Base-by-base conservation (phyloP, 2,113 vertebrate genomes). In the Xyliphius kryptos region DNA sequence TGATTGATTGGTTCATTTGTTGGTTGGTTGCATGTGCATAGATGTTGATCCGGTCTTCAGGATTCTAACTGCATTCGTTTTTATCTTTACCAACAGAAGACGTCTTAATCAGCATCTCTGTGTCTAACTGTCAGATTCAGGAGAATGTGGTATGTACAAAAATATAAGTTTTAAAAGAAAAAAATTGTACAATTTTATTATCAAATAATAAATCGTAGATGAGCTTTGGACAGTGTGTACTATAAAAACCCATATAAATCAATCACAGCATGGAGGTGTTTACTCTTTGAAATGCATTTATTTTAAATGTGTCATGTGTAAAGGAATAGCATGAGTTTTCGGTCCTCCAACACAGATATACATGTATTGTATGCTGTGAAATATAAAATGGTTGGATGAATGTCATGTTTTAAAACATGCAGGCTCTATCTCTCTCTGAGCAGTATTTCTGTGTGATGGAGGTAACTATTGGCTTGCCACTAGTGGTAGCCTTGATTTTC, bases 111-210 rank as follows among this genome's bases (percentile, higher is more conserved):
- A 98, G 93, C 77, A 97, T 98, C 81, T 98, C 96, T 3, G 95
- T 98, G 64, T 97, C 95, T 74, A 97, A 98, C 80, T 91, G 91
- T 71, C 89, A 98, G 85, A 90, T 98, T 79, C n/a, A n/a, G n/a
- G n/a, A n/a, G n/a, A n/a, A n/a, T n/a, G n/a, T n/a, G n/a, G n/a
- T n/a, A n/a, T n/a, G n/a, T n/a, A n/a, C n/a, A n/a, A n/a, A n/a
- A n/a, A n/a, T n/a, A n/a, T n/a, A n/a, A n/a, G n/a, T n/a, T n/a
- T n/a, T n/a, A n/a, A n/a, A n/a, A n/a, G n/a, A n/a, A n/a, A n/a
- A n/a, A n/a, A n/a, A n/a, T n/a, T n/a, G n/a, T n/a, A n/a, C n/a
- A n/a, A n/a, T n/a, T n/a, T n/a, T n/a, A n/a, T n/a, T n/a, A n/a
- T n/a, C n/a, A n/a, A n/a, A n/a, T n/a, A n/a, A n/a, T n/a, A n/a